Percentiles rank a stretch among this genome's conserved stretches.
These are phyloP conservation scores for Blastobasis lacticolella DNA, from an alignment of 2,888 invertebrate genomes.

Conservation along the genomic window DNA sequence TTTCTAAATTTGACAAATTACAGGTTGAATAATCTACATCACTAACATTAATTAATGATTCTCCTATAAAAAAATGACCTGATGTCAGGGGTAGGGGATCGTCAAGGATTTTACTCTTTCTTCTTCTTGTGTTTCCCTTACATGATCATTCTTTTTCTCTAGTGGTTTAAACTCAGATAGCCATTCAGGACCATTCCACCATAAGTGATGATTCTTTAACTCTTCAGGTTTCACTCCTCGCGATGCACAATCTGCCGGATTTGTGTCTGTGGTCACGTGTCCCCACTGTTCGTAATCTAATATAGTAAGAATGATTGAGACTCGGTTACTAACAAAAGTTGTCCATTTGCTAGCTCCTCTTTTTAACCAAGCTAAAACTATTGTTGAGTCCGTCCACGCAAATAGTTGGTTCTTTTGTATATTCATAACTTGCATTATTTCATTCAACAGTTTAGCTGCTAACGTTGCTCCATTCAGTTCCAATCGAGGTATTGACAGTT, in stretches of 20 bases:
- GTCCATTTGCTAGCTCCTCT: too few species aligned
- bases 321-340: too few species aligned
- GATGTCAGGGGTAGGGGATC: not conserved
- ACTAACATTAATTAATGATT: not conserved
- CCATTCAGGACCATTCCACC: slow-evolving; percentile 15
- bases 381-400: too few species aligned
- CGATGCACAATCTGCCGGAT: slow-evolving; percentile 1
- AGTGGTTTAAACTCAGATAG: not conserved
- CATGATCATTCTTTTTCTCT: not conserved
- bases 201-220: slow-evolving; percentile 2
- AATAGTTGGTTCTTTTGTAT: too few species aligned
- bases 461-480: too few species aligned
- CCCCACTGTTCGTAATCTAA: slow-evolving; percentile 3
- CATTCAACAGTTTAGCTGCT: too few species aligned
- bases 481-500: too few species aligned
- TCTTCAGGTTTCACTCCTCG: slow-evolving; percentile 4
- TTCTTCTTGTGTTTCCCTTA: not conserved
- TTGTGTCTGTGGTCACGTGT: slow-evolving; percentile 5
- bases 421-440: too few species aligned
- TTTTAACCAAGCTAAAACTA: too few species aligned
- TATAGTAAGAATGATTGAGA: not conserved
- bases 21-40: too few species aligned
- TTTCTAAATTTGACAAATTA: too few species aligned
- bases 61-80: not conserved
- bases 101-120: not conserved